These are phyloP conservation scores for Lepidochitona cinerea DNA, from an alignment of 2,888 invertebrate genomes.

Conservation along the genomic window DNA sequence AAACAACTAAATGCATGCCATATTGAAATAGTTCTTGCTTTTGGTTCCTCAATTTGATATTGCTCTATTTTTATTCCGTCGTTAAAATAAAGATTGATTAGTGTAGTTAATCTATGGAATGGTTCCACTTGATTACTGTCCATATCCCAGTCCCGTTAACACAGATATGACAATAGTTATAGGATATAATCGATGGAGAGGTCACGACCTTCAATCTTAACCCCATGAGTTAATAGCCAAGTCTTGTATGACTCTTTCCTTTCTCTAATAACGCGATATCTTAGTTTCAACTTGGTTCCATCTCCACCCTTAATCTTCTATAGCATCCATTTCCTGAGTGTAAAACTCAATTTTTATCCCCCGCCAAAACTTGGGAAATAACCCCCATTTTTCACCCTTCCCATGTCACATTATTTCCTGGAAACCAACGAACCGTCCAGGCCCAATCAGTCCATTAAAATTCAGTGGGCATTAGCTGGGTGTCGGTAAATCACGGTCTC, in stretches of 20 bases:
- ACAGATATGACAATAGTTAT: background rate
- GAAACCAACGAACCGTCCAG: background rate
- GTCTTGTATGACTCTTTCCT: background rate
- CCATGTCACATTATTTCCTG: slow-evolving; percentile 4
- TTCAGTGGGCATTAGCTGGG: background rate
- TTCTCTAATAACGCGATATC: background rate
- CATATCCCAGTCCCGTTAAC: background rate
- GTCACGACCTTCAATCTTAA: background rate
- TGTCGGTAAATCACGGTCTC: background rate
- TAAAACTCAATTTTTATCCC: slow-evolving; percentile 8
- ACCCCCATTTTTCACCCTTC: background rate
- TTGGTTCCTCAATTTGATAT: too few relatives aligned
- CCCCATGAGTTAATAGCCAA: background rate
- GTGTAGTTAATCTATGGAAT: too few relatives aligned
- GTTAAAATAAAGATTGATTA: too few relatives aligned
- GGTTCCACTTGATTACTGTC: background rate
- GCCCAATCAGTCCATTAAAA: background rate
- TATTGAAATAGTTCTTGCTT: too few relatives aligned
- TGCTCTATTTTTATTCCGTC: too few relatives aligned
- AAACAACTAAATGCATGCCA: too few relatives aligned
- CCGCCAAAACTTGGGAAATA: background rate
- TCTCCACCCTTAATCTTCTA: slow-evolving; percentile 1
- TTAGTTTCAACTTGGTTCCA: background rate
- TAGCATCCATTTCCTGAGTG: background rate
- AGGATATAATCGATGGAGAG: background rate